phyloP scores from a whole-genome alignment of 2,888 invertebrate species.

The Drosophila cognata region DNA sequence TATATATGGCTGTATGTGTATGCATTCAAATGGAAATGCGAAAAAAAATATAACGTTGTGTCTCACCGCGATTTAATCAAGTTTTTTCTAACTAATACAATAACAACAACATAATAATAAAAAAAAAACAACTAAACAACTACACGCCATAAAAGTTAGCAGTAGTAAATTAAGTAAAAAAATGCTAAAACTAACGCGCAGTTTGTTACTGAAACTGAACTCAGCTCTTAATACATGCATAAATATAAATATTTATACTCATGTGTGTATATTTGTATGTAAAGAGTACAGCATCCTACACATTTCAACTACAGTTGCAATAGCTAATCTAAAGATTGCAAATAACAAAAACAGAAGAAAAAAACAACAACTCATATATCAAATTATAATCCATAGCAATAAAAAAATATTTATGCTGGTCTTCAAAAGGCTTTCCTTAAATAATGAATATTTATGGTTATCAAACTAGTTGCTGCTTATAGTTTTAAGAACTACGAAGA shows the following conservation, averaged over 20 bases:
- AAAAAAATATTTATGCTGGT: not conserved
- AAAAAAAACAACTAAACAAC: slow-evolving; percentile 9
- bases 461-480: not conserved
- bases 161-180: slow-evolving; percentile 52
- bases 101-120: slow-evolving; percentile 10
- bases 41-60: slow-evolving; percentile 25
- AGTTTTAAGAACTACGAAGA: not conserved
- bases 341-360: not conserved
- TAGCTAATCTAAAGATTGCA: slow-evolving; percentile 8
- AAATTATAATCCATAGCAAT: not conserved
- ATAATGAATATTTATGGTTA: not conserved
- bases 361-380: not conserved
- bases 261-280: not conserved
- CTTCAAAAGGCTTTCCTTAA: not conserved
- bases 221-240: slow-evolving; percentile 1
- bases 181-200: slow-evolving; percentile 60
- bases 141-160: slow-evolving; percentile 54
- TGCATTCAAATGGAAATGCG: slow-evolving; percentile 22
- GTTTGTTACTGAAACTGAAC: slow-evolving; percentile 47
- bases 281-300: slow-evolving; percentile 2
- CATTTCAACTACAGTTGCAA: slow-evolving; percentile 2
- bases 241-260: not conserved
- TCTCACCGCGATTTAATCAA: slow-evolving; percentile 43
- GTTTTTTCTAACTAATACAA: slow-evolving; percentile 25
- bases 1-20: slow-evolving; percentile 4